Base-by-base conservation (phyloP, 2,888 invertebrate species). In the Ectemnius continuus region DNA sequence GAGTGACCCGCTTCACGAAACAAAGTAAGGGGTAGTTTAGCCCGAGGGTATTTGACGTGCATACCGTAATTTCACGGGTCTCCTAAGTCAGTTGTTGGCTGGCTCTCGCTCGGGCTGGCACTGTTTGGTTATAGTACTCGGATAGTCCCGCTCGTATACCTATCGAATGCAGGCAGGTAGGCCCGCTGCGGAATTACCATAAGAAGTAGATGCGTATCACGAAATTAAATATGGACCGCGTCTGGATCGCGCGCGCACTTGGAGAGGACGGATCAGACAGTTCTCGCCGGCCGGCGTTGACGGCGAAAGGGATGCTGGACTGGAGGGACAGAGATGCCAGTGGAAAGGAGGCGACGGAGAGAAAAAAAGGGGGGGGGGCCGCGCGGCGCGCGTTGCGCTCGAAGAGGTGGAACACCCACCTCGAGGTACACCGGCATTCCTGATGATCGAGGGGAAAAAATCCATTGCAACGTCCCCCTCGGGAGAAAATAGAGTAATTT, bases 401-500 rank as follows among this genome's bases (percentile, higher is more conserved):
- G 70, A 78, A 73, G 67, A 67, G 65, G 65, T 61, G 76, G 86
- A 86, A 87, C 87, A 86, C 86, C 86, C 86, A 86, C 83, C 83
- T 75, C 70, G 86, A 83, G 78, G 83, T 86, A 79, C 79, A 79
- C 79, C 78, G 82, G 68, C 73, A 75, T 75, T 74, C 73, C 67
- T 48, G 65, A 68, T 68, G 78, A 82, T 76, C 70, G 73, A 76
- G 36, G 36, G 36, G 36, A 83, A 74, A 75, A 83, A 74, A 79
- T 79, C 73, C 74, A 80, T 79, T 70, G 58, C 60, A 48, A 66
- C 74, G 70, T 76, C 78, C 77, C 75, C 58, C 65, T 11, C 36
- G 36, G 36, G 80, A 81, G 83, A 82, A 83, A 85, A 86, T 86
- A 79, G 79, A 84, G 85, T 84, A 82, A 86, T 86, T 86, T 85